Conservation (phyloP, 1,140 invertebrate genomes). For the Eriocheir sinensis region DNA sequence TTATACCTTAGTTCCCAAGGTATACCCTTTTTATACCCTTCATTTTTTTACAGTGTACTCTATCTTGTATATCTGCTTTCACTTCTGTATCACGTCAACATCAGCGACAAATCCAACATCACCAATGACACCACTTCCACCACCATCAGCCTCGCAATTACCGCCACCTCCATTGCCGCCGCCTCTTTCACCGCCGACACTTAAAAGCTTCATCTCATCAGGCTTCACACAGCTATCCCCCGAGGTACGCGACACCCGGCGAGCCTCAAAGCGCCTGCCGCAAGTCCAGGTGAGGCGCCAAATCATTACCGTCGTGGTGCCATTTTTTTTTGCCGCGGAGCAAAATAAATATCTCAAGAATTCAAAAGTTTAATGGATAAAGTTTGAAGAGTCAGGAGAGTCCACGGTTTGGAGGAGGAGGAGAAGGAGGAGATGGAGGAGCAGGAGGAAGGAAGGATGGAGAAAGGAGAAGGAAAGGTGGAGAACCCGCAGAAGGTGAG, state of each 20-base stretch:
- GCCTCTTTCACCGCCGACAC: neutral
- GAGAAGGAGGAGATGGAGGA: no score
- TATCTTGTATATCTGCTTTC: no score
- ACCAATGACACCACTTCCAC: neutral
- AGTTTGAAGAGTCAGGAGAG: constrained; percentile 23
- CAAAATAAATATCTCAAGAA: constrained; percentile 27
- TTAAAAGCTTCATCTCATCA: neutral
- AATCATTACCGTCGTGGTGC: neutral
- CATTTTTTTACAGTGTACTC: no score
- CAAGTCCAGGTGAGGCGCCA: neutral
- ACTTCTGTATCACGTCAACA: no score
- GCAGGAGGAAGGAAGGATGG: neutral
- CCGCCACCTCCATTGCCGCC: neutral
- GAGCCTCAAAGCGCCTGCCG: constrained; percentile 19
- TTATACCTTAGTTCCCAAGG: no score
- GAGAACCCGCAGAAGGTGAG: neutral
- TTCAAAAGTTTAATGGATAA: constrained; percentile 19
- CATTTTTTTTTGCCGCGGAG: neutral
- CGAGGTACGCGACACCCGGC: neutral
- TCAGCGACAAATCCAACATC: no score
- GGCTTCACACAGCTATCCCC: neutral
- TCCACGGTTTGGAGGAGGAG: neutral
- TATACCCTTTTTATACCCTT: no score
- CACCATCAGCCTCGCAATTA: neutral
- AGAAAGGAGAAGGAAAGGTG: neutral